Evolutionary conservation across 2,797 vertebrate genomes (phyloP).

Genomic region (Coregonus sp.): DNA sequence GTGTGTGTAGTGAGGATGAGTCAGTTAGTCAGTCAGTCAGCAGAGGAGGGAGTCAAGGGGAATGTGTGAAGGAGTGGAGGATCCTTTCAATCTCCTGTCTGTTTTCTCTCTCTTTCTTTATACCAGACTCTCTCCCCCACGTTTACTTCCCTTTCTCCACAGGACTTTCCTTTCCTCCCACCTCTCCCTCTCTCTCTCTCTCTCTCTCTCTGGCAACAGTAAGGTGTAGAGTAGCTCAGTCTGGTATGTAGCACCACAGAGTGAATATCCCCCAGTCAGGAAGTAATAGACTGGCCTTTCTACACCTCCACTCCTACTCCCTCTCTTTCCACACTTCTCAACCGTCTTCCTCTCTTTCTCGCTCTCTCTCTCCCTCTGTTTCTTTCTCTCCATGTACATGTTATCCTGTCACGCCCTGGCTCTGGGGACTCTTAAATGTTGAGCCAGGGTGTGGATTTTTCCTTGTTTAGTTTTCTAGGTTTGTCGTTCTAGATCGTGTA

Average conservation of each 20-base stretch:
- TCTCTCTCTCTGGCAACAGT: slow-evolving; percentile 3
- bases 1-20: not conserved
- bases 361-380: not conserved
- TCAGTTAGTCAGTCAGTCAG: slow-evolving; percentile 5
- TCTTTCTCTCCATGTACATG: not conserved
- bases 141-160: not conserved
- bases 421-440: too few species aligned
- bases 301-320: not conserved
- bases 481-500: too few species aligned
- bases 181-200: not conserved
- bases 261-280: slow-evolving; percentile 48
- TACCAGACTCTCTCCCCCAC: not conserved
- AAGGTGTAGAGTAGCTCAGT: slow-evolving; percentile 16
- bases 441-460: too few species aligned
- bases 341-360: not conserved
- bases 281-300: slow-evolving; percentile 44
- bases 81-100: not conserved
- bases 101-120: slow-evolving; percentile 16
- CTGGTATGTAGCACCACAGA: slow-evolving; percentile 44
- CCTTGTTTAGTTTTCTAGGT: too few species aligned
- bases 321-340: not conserved
- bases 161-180: not conserved
- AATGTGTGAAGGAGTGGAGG: slow-evolving; percentile 8
- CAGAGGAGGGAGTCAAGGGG: not conserved
- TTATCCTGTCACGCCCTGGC: not conserved